phyloP scores from a whole-genome alignment of 2,888 invertebrate species.

The Synanthedon vespiformis region DNA sequence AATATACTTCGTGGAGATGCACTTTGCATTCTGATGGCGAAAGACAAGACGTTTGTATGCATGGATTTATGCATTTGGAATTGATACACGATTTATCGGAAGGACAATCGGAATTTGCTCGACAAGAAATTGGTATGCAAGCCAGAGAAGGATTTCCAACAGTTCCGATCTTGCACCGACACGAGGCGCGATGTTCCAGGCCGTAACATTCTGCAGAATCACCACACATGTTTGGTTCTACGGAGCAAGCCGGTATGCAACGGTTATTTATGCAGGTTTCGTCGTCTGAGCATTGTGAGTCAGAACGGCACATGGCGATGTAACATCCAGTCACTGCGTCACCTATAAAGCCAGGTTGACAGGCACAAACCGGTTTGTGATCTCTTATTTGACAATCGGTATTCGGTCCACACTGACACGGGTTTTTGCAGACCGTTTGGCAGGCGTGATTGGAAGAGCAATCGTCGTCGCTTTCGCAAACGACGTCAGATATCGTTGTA shows the following conservation, averaged over 20 bases:
- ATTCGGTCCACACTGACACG: conserved; percentile 87
- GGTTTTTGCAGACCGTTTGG: conserved; percentile 82
- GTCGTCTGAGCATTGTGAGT: conserved; percentile 83
- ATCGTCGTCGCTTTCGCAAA: conserved; percentile 82
- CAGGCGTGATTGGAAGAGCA: conserved; percentile 85
- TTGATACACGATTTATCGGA: conserved; percentile 84
- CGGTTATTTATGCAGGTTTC: conserved; percentile 86
- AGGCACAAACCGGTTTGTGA: conserved; percentile 90
- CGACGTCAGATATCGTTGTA: conserved; percentile 71
- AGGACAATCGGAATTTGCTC: conserved; percentile 84
- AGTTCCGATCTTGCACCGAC: conserved; percentile 85
- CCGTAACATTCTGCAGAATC: conserved; percentile 83
- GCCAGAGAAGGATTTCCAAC: conserved; percentile 83
- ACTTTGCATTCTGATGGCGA: conserved; percentile 80
- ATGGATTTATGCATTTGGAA: conserved; percentile 82
- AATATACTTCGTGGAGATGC: conserved; percentile 81
- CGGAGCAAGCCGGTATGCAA: conserved; percentile 84
- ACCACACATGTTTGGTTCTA: conserved; percentile 79
- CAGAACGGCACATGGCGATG: conserved; percentile 78
- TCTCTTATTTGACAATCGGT: conserved; percentile 86
- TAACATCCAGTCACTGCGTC: conserved; percentile 86
- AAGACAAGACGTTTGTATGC: conserved; percentile 78
- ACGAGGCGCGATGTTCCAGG: conserved; percentile 82
- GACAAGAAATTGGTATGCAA: conserved; percentile 85
- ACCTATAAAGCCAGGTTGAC: conserved; percentile 85